These are phyloP conservation scores for Leuctra nigra DNA, from an alignment of 2,888 invertebrate genomes.

Conservation along the genomic window DNA sequence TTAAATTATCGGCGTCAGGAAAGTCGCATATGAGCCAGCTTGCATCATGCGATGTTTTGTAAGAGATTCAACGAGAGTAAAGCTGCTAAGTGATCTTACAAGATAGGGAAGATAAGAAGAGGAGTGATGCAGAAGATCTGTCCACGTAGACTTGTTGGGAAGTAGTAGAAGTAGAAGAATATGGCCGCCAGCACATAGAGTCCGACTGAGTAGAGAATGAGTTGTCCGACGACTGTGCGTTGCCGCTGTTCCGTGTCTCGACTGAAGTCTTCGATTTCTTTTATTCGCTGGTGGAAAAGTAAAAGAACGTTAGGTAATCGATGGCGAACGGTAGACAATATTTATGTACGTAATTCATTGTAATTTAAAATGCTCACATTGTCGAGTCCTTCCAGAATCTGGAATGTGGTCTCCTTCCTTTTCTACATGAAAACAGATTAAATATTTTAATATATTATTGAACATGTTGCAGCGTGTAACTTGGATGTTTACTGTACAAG, in stretches of 20 bases:
- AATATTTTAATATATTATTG: neutral
- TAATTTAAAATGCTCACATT: constrained; percentile 38
- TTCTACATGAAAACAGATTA: constrained; percentile 42
- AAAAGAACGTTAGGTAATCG: neutral
- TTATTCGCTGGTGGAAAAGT: constrained; percentile 55
- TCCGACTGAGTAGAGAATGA: constrained; percentile 53
- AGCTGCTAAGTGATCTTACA: constrained; percentile 55
- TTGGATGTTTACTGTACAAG: too few species aligned
- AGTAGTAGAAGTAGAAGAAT: constrained; percentile 72
- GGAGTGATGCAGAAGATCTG: constrained; percentile 71
- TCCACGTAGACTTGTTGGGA: constrained; percentile 66
- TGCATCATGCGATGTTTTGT: too few species aligned
- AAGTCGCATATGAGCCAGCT: too few species aligned
- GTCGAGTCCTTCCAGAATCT: constrained; percentile 63
- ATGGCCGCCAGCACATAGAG: constrained; percentile 58
- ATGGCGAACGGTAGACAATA: neutral
- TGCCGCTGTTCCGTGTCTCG: constrained; percentile 72
- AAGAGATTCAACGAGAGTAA: too few species aligned
- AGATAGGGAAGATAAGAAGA: constrained; percentile 68
- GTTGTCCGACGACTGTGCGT: constrained; percentile 72
- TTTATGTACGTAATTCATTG: neutral
- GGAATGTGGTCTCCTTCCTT: constrained; percentile 47
- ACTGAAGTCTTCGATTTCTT: constrained; percentile 71
- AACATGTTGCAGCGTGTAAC: neutral
- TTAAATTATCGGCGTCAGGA: too few species aligned